Percentiles rank a stretch among this genome's conserved stretches.
These are phyloP conservation scores for Meloidogyne floridensis DNA, from an alignment of 1,140 invertebrate species.

Conservation along the genomic window DNA sequence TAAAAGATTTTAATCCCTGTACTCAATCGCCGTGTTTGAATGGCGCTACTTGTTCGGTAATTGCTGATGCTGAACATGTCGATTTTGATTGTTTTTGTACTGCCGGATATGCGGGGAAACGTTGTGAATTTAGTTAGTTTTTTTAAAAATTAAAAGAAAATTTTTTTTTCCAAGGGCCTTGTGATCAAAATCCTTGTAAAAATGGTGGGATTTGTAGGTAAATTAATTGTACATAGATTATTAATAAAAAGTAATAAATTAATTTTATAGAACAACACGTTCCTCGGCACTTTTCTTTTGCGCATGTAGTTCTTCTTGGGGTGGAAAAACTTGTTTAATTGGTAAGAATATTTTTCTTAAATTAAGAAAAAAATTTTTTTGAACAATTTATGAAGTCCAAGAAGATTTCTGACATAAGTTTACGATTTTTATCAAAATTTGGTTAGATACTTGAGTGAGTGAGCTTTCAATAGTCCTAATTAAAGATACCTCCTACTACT, in stretches of 20 bases:
- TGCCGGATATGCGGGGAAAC: constrained; percentile 31
- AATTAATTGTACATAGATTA: no score
- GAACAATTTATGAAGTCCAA: no score
- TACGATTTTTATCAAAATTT: no score
- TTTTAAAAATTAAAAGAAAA: background rate
- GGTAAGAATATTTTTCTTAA: background rate
- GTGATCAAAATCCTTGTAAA: constrained; percentile 44
- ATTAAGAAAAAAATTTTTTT: no score
- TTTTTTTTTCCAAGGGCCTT: constrained; percentile 20
- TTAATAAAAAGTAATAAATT: background rate
- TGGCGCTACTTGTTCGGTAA: constrained; percentile 40
- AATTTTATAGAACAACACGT: constrained; percentile 28
- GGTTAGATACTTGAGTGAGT: no score
- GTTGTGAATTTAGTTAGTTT: constrained; percentile 40
- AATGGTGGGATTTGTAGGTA: constrained; percentile 40
- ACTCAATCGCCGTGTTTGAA: constrained; percentile 35
- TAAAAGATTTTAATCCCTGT: constrained; percentile 43
- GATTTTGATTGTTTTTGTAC: constrained; percentile 46
- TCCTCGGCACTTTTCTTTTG: constrained; percentile 38
- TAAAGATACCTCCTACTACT: no score
- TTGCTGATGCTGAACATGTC: constrained; percentile 15
- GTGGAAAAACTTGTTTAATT: constrained; percentile 39
- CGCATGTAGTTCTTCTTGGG: constrained; percentile 40
- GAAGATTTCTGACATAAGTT: no score
- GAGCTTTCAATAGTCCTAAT: no score